These are phyloP conservation scores for Pemphredon lugubris DNA, from an alignment of 2,888 invertebrate genomes.

Conservation along the genomic window DNA sequence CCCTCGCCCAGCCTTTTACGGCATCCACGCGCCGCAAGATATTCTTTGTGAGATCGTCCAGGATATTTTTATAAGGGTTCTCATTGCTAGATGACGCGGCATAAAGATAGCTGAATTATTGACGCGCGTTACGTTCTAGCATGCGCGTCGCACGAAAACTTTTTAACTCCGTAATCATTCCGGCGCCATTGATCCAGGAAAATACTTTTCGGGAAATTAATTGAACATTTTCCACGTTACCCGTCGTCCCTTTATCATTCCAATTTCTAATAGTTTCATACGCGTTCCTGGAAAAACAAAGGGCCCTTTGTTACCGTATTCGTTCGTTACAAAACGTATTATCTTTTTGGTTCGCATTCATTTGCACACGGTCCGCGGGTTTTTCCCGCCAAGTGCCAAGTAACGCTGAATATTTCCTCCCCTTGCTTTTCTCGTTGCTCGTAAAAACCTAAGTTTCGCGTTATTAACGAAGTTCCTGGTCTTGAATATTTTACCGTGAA, in stretches of 20 bases:
- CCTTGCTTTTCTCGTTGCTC: constrained; percentile 14
- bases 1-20: constrained; percentile 39
- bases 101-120: too few relatives aligned
- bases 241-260: too few relatives aligned
- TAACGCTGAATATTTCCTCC: constrained; percentile 11
- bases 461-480: constrained; percentile 52
- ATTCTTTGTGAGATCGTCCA: not conserved
- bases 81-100: not conserved
- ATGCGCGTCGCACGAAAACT: too few relatives aligned
- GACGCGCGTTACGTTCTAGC: too few relatives aligned
- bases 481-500: constrained; percentile 49
- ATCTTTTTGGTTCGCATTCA: too few relatives aligned
- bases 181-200: too few relatives aligned
- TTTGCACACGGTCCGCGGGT: not conserved
- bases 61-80: not conserved
- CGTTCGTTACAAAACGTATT: not conserved
- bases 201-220: too few relatives aligned
- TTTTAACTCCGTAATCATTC: too few relatives aligned
- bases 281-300: too few relatives aligned
- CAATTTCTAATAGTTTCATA: too few relatives aligned
- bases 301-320: not conserved
- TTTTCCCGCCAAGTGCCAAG: not conserved
- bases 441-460: constrained; percentile 44
- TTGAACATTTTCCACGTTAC: too few relatives aligned
- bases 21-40: not conserved